These are phyloP conservation scores for Raphicerus campestris DNA, from an alignment of 2,113 vertebrate species.

Conservation along the genomic window DNA sequence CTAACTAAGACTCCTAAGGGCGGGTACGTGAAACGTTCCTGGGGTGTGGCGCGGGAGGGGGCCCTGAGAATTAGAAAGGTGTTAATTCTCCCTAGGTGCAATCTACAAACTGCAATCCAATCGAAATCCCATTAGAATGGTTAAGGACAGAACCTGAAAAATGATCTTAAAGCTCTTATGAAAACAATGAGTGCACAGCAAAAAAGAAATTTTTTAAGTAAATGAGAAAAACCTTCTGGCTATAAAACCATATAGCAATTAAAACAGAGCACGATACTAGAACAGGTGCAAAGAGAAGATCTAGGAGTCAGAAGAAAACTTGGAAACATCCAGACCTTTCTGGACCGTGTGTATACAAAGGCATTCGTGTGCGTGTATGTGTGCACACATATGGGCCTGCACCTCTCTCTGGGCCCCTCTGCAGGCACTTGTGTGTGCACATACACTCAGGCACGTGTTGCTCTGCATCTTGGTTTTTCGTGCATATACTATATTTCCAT, in stretches of 20 bases:
- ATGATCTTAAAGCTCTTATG: background rate
- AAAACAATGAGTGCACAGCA: background rate
- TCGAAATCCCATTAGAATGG: background rate
- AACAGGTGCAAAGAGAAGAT: background rate
- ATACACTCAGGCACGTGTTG: background rate
- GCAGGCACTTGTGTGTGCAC: accelerated
- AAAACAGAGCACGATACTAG: background rate
- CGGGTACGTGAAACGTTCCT: background rate
- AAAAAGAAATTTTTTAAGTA: background rate
- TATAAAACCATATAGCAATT: background rate
- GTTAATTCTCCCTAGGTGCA: background rate
- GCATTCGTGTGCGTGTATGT: background rate
- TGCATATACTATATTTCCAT: accelerated
- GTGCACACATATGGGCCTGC: accelerated
- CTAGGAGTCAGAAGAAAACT: background rate
- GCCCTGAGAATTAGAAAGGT: background rate
- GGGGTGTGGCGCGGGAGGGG: background rate
- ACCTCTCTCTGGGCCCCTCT: too few species aligned
- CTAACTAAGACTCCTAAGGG: background rate
- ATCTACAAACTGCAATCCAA: background rate
- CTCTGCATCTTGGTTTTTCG: background rate
- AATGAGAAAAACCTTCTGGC: background rate
- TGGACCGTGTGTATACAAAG: background rate
- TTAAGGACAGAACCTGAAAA: background rate
- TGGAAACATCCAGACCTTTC: background rate